Percentiles rank a stretch among this genome's conserved stretches.
Conservation (phyloP, 2,797 vertebrate species). For the Distichodus sexfasciatus region DNA sequence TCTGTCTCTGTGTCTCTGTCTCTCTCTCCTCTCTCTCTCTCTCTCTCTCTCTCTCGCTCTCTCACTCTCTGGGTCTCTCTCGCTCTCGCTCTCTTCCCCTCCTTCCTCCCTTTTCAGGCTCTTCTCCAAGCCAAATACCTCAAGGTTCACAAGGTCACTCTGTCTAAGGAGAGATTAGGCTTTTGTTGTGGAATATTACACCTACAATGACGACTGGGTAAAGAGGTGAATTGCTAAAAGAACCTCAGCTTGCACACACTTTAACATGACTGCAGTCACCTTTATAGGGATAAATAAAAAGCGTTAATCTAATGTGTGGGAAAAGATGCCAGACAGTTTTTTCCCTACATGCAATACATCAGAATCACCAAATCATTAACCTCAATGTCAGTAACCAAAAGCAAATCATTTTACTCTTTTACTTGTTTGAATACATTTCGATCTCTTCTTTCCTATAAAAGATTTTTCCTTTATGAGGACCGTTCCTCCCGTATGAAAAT, state of each 20-base stretch:
- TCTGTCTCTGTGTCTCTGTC: conserved; percentile 20
- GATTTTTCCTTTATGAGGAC: no score
- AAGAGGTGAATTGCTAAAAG: conserved; percentile 22
- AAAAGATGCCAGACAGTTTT: no score
- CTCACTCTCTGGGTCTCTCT: conserved; percentile 48
- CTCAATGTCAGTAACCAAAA: no score
- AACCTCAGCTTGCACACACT: conserved; percentile 16
- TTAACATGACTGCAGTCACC: conserved; percentile 3
- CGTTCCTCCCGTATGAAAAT: no score
- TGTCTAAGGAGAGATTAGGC: conserved; percentile 24
- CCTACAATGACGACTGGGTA: conserved; percentile 32
- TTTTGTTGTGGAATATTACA: conserved; percentile 32
- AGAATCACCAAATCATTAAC: no score
- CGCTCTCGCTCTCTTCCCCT: conserved; percentile 23
- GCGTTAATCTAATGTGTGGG: no score
- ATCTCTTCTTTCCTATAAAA: no score
- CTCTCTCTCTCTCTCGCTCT: conserved; percentile 5
- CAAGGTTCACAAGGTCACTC: conserved; percentile 78
- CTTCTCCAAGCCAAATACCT: no score
- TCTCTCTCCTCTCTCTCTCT: not conserved
- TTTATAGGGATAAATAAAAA: not conserved
- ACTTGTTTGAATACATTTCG: no score
- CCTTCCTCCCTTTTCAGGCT: no score
- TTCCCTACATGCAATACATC: no score
- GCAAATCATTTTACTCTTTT: no score